A percentile compares a stretch with the other conserved stretches of the same genome.
Evolutionary conservation across 2,888 invertebrate species (phyloP).

Genomic region (Diarsia dahlii): DNA sequence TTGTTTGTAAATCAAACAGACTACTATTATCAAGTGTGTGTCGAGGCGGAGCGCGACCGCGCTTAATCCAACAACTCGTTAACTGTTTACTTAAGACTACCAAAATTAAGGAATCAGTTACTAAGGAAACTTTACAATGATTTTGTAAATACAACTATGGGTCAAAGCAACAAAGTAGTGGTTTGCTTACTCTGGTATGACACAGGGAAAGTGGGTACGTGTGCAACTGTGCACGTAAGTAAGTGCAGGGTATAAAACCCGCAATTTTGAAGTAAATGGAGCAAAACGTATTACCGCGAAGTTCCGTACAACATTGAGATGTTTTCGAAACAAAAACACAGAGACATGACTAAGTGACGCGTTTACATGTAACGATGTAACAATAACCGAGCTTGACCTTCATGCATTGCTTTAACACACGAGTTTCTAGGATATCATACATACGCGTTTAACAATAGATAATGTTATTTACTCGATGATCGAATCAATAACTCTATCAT

Average conservation of each 20-base stretch:
- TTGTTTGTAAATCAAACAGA: slow-evolving; percentile 72
- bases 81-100: slow-evolving; percentile 46
- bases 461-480: slow-evolving; percentile 57
- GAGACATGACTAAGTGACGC: slow-evolving; percentile 57
- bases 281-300: slow-evolving; percentile 74
- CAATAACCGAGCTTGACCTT: slow-evolving; percentile 83
- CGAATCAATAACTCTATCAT: slow-evolving; percentile 61
- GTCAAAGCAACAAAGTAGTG: slow-evolving; percentile 56
- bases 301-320: slow-evolving; percentile 68
- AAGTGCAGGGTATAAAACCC: slow-evolving; percentile 76
- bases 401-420: slow-evolving; percentile 72
- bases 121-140: slow-evolving; percentile 12
- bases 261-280: slow-evolving; percentile 82
- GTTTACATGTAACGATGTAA: slow-evolving; percentile 67
- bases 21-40: slow-evolving; percentile 46
- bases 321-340: slow-evolving; percentile 52
- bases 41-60: slow-evolving; percentile 17
- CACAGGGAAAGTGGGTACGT: slow-evolving; percentile 79
- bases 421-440: slow-evolving; percentile 74
- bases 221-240: slow-evolving; percentile 70
- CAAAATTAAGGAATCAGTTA: slow-evolving; percentile 38
- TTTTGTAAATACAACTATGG: slow-evolving; percentile 16
- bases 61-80: slow-evolving; percentile 43
- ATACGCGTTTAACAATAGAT: slow-evolving; percentile 59
- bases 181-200: slow-evolving; percentile 65